Evolutionary conservation across 2,888 invertebrate genomes (phyloP).

Genomic region (Eumacrocentrus americanus): DNA sequence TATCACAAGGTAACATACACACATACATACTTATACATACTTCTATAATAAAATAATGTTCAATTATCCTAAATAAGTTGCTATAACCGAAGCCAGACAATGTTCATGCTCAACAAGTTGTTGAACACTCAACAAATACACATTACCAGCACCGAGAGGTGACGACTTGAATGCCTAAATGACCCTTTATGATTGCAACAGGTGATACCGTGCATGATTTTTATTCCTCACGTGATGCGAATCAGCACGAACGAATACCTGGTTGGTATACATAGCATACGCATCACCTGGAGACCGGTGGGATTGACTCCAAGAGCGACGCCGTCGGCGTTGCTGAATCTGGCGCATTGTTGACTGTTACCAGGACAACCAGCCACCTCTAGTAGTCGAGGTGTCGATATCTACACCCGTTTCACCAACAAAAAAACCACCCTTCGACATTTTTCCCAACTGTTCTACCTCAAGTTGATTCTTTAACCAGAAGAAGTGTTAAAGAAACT

Average conservation of each 20-base stretch:
- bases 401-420: conserved; percentile 42
- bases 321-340: conserved; percentile 36
- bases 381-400: conserved; percentile 53
- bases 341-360: conserved; percentile 57
- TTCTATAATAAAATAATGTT: too few species aligned
- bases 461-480: neutral
- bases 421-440: neutral
- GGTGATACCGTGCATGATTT: conserved; percentile 27
- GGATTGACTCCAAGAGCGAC: too few species aligned
- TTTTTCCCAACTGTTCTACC: neutral
- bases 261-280: conserved; percentile 13
- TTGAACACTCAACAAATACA: too few species aligned
- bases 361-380: conserved; percentile 54
- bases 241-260: conserved; percentile 12
- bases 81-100: too few species aligned
- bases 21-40: too few species aligned
- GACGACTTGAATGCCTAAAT: too few species aligned
- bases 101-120: too few species aligned
- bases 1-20: conserved; percentile 76
- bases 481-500: neutral
- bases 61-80: too few species aligned
- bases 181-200: conserved; percentile 29
- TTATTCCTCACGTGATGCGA: conserved; percentile 20
- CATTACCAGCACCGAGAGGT: too few species aligned
- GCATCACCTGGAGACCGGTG: too few species aligned